These are phyloP conservation scores for Neogobius melanostomus DNA, from an alignment of 2,113 vertebrate species.

Conservation along the genomic window DNA sequence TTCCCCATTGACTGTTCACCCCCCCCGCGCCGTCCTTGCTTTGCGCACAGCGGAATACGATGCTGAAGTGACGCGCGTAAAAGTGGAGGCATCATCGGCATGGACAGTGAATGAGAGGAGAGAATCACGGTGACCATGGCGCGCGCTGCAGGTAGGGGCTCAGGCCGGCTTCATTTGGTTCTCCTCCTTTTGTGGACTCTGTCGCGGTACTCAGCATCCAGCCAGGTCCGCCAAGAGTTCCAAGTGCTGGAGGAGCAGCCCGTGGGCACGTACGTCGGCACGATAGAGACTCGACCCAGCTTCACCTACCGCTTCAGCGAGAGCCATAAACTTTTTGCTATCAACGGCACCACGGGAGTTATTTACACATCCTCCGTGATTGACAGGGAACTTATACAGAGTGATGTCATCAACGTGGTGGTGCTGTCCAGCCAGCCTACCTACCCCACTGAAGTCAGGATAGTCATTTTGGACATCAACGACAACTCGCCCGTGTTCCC, in stretches of 20 bases:
- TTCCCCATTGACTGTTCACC: conserved; percentile 24
- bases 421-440: conserved; percentile 97
- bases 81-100: conserved; percentile 68
- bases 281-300: conserved; percentile 87
- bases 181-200: conserved; percentile 75
- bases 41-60: conserved; percentile 54
- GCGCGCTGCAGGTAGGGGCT: conserved; percentile 65
- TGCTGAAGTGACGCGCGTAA: conserved; percentile 45
- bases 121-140: conserved; percentile 71
- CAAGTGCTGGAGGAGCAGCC: conserved; percentile 93
- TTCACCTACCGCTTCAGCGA: conserved; percentile 98
- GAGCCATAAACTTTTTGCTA: conserved; percentile 89
- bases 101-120: conserved; percentile 61
- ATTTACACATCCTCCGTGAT: conserved; percentile 89
- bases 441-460: conserved; percentile 95
- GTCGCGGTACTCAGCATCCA: conserved; percentile 68
- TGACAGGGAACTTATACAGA: conserved; percentile 88
- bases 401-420: conserved; percentile 92
- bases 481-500: conserved; percentile 96
- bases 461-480: conserved; percentile 92
- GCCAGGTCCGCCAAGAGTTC: conserved; percentile 92
- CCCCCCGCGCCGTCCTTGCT: not conserved
- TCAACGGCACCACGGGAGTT: conserved; percentile 88
- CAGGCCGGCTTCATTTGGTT: conserved; percentile 54
- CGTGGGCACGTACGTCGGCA: conserved; percentile 89